phyloP scores from a whole-genome alignment of 2,797 vertebrate genomes.

The Glyptemys insculpta region DNA sequence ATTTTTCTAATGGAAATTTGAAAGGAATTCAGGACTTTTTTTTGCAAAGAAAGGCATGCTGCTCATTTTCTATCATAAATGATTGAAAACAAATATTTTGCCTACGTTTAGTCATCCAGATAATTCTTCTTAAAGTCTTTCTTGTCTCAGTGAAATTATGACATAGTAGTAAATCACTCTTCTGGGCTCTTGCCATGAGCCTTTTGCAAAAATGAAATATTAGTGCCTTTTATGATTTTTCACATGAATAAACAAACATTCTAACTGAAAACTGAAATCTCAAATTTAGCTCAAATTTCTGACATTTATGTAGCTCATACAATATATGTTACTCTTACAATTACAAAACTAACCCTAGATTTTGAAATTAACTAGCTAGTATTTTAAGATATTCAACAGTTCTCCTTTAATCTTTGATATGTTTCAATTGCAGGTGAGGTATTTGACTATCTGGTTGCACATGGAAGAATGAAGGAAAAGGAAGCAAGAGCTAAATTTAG shows the following conservation, averaged over 20 bases:
- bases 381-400: background rate
- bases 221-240: background rate
- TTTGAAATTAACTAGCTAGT: slow-evolving; percentile 2
- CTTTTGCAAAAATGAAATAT: background rate
- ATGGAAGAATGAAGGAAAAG: slow-evolving; percentile 99
- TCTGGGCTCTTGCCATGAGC: background rate
- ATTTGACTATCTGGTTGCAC: slow-evolving; percentile 97
- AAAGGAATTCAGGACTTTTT: background rate
- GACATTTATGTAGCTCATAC: background rate
- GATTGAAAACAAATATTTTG: slow-evolving; percentile 30
- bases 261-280: background rate
- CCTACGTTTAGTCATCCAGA: slow-evolving; percentile 29
- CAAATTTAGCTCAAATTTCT: background rate
- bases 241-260: background rate
- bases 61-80: slow-evolving; percentile 24
- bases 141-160: background rate
- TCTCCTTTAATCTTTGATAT: slow-evolving; percentile 20
- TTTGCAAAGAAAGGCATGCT: slow-evolving; percentile 16
- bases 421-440: slow-evolving; percentile 90
- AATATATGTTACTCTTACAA: background rate
- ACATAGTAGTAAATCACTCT: slow-evolving; percentile 29
- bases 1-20: background rate
- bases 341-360: background rate
- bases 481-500: slow-evolving; percentile 98
- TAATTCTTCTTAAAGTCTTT: background rate